Evolutionary conservation across 2,888 invertebrate genomes (phyloP), one percentile per base, ranked within the genome.

Genomic region (Dicyrtomina minuta): DNA sequence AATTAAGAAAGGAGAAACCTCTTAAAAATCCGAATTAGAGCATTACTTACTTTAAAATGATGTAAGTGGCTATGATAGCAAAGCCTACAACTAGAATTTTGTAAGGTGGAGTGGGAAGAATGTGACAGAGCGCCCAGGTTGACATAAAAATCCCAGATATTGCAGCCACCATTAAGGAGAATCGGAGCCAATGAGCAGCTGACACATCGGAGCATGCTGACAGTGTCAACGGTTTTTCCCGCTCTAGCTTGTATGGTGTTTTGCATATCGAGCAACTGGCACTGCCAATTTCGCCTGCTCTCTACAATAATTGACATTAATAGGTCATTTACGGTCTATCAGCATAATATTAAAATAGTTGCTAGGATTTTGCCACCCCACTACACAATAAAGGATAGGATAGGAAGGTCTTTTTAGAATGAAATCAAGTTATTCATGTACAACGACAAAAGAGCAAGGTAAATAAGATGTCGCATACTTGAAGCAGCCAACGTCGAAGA

Each of bases 251-350:
- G 82, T 92, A 92, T 1, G 89, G 88, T 58, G 89, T 88, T 75
- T 90, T 89, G 84, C 93, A 94, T 0, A 94, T 92, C 82, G 92
- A 92, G 83, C 93, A 93, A 68, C 88, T 87, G 39, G 91, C 82
- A 46, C 86, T 87, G 75, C 89, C 88, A 6, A 87, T 86, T 10
- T 87, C 84, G 13, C 68, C 56, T 12, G 89, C 87, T 79, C 88
- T 89, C 88, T 89, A 83, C 67, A 78, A 75, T 41, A 78, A 75
- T 41, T 80, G 33, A 33, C 33, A 33, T 33, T 33, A 33, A 33
- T 80, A 71, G 46, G 62, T 49, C 12, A 51, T 51, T 22, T 2
- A n/a, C n/a, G n/a, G n/a, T n/a, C n/a, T n/a, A 17, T 64, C 46
- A 51, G n/a, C n/a, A n/a, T n/a, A n/a, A n/a, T n/a, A n/a, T n/a